phyloP scores from a whole-genome alignment of 2,113 vertebrate genomes.

The Platycercus adscitus region DNA sequence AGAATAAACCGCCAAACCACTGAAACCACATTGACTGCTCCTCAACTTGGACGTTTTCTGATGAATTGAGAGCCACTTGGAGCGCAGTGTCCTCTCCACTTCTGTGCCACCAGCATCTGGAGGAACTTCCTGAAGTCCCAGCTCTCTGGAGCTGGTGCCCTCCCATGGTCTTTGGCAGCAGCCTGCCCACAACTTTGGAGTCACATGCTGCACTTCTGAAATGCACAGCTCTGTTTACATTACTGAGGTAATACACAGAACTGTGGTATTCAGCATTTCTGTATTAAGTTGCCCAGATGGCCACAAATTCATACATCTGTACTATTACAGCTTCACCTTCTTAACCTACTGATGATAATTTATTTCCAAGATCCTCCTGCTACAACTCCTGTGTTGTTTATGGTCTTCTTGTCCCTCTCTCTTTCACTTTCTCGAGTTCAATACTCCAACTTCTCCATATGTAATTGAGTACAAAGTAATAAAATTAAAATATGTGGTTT shows the following conservation, averaged over 20 bases:
- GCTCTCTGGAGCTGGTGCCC: not conserved
- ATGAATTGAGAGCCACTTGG: not conserved
- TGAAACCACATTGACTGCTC: not conserved
- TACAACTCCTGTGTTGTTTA: not conserved
- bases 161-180: not conserved
- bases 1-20: not conserved
- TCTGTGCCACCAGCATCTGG: not conserved
- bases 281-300: not conserved
- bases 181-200: not conserved
- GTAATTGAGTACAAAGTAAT: not conserved
- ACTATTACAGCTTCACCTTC: not conserved
- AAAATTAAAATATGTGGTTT: not conserved
- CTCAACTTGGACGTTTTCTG: not conserved
- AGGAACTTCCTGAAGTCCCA: not conserved
- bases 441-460: not conserved
- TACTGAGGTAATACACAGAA: not conserved
- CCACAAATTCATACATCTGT: not conserved
- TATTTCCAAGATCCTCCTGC: not conserved
- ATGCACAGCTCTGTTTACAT: not conserved
- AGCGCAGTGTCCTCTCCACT: not conserved
- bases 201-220: not conserved
- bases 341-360: not conserved
- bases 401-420: not conserved
- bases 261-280: not conserved
- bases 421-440: not conserved